Conservation (phyloP, 2,888 invertebrate genomes). For the Hyles lineata region DNA sequence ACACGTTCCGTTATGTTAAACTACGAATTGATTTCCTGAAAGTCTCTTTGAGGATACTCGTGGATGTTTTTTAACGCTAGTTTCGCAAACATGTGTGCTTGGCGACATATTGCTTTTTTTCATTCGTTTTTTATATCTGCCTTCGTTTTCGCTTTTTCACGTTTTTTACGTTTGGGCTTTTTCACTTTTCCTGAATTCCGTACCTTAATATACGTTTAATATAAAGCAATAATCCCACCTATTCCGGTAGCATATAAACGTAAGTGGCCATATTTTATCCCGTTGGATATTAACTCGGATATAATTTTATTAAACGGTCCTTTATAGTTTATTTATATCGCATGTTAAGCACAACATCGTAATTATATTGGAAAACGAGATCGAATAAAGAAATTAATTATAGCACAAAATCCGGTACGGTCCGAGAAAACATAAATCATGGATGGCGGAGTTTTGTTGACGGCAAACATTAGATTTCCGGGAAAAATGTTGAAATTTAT, state of each 20-base stretch:
- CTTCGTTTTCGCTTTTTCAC: slow-evolving; percentile 61
- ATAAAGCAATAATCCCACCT: slow-evolving; percentile 44
- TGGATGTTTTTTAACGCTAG: slow-evolving; percentile 66
- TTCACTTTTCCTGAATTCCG: slow-evolving; percentile 58
- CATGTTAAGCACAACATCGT: neutral
- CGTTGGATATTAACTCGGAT: neutral
- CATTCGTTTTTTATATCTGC: slow-evolving; percentile 66
- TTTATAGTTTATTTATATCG: neutral
- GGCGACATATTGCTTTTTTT: slow-evolving; percentile 76
- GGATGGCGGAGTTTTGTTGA: slow-evolving; percentile 61
- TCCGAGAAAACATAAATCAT: slow-evolving; percentile 56
- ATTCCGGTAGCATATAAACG: slow-evolving; percentile 31
- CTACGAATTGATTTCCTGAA: slow-evolving; percentile 70
- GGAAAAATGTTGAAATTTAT: slow-evolving; percentile 73
- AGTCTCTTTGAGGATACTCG: slow-evolving; percentile 59
- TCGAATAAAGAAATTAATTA: neutral
- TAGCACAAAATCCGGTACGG: neutral
- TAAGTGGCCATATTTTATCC: slow-evolving; percentile 2
- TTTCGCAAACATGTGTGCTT: slow-evolving; percentile 70
- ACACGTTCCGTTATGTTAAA: slow-evolving; percentile 68
- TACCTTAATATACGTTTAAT: slow-evolving; percentile 56
- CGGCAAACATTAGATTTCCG: slow-evolving; percentile 63
- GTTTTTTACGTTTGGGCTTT: slow-evolving; percentile 60
- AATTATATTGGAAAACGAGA: neutral
- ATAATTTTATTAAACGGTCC: slow-evolving; percentile 1